These are phyloP conservation scores for Orthonyx spaldingii DNA, from an alignment of 2,113 vertebrate genomes.

Conservation along the genomic window DNA sequence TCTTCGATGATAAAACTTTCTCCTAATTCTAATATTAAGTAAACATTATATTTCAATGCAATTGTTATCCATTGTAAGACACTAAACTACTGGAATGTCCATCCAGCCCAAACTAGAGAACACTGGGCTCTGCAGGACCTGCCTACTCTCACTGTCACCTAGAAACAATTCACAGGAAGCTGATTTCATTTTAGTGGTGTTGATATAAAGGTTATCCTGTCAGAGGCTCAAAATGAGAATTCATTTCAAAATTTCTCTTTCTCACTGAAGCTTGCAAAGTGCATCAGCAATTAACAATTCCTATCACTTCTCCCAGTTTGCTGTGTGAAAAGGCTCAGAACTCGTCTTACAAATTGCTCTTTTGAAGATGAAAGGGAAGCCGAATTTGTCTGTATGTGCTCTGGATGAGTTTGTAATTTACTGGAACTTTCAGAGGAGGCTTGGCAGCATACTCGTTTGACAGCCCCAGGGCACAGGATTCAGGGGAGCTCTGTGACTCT, in stretches of 20 bases:
- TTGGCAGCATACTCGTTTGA: slow-evolving; percentile 58
- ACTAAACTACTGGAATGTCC: background rate
- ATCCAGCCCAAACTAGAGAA: background rate
- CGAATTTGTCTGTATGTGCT: slow-evolving; percentile 71
- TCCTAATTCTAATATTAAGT: background rate
- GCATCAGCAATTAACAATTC: slow-evolving; percentile 77
- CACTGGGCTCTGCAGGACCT: background rate
- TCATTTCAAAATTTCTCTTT: slow-evolving; percentile 60
- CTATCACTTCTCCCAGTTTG: slow-evolving; percentile 67
- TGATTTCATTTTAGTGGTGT: slow-evolving; percentile 12
- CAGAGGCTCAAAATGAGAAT: slow-evolving; percentile 56
- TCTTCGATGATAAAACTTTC: background rate
- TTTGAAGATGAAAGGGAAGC: slow-evolving; percentile 82
- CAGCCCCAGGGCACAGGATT: slow-evolving; percentile 72
- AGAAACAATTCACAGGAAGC: slow-evolving; percentile 29
- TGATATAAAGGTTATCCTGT: slow-evolving; percentile 70
- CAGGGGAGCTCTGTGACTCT: slow-evolving; percentile 71
- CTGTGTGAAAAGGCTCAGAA: slow-evolving; percentile 72
- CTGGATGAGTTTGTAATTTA: slow-evolving; percentile 76
- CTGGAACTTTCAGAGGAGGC: slow-evolving; percentile 73
- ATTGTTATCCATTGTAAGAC: background rate
- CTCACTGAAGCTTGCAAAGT: slow-evolving; percentile 43
- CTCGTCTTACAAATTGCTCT: slow-evolving; percentile 82
- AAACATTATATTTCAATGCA: background rate
- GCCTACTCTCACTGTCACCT: slow-evolving; percentile 11